Base-by-base conservation (phyloP, 2,888 invertebrate genomes). In the Podotricha telesiphe region DNA sequence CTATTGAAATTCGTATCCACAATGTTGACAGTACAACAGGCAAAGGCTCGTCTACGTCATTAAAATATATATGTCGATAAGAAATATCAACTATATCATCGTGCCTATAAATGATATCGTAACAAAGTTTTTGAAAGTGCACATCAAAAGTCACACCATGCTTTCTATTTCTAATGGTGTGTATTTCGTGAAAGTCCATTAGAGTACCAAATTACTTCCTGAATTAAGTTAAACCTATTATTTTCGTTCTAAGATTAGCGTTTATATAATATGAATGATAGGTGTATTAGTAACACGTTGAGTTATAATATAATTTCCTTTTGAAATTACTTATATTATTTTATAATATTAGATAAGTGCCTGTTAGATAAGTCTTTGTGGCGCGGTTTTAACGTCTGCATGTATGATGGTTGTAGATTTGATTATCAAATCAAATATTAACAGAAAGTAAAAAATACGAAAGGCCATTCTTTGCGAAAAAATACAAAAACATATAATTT, bases 91-190 rank as follows among this genome's bases (percentile, higher is more conserved):
- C 42, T 2, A 3, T 1, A 42, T 13, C 13, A 42, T 42, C 3
- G 10, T 37, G 8, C 5, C 22, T 51, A 20, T 22, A 42, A 45
- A 45, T 59, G 42, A 45, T 45, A 45, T 22, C 10, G 45, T 20
- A 45, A 59, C 15, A 42, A 20, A 42, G n/a, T 42, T 59, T 67
- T 59, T 47, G 67, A 67, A 67, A 67, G 67, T 62, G n/a, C 45
- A 61, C 34, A 62, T 53, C 61, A 53, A 67, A 67, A 67, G 67
- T 67, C 53, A 67, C 45, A 59, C 48, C 3, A 42, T 37, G 62
- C 70, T 70, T 70, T 70, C 70, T 67, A 67, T 63, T 40, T 34
- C 22, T 59, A 70, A 64, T 64, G 64, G 58, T 59, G 58, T 59
- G 22, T 59, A 53, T 64, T 59, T 61, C 59, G 70, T 59, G 70